These are phyloP conservation scores for Rhyzopertha dominica DNA, from an alignment of 1,140 invertebrate species.

Conservation along the genomic window DNA sequence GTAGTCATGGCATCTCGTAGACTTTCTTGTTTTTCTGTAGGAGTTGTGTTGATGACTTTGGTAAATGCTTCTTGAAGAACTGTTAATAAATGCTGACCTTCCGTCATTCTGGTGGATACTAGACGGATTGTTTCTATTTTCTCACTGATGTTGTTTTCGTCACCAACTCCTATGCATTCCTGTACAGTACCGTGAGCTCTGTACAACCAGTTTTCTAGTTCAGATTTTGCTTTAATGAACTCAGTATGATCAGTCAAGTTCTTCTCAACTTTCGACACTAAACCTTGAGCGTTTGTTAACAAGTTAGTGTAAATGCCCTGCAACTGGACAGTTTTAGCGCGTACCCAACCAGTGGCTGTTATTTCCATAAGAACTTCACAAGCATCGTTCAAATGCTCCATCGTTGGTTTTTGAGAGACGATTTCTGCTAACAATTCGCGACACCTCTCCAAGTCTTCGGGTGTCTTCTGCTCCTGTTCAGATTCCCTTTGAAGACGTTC, in stretches of 20 bases:
- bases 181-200: constrained; percentile 72
- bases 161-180: constrained; percentile 75
- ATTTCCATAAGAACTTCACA: constrained; percentile 83
- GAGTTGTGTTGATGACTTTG: constrained; percentile 75
- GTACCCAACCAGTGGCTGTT: constrained; percentile 72
- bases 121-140: constrained; percentile 75
- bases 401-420: constrained; percentile 64
- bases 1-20: constrained; percentile 68
- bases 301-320: constrained; percentile 75
- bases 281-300: constrained; percentile 68
- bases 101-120: constrained; percentile 69
- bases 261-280: constrained; percentile 80
- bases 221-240: constrained; percentile 77
- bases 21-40: constrained; percentile 72
- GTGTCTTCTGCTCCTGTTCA: constrained; percentile 72
- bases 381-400: constrained; percentile 80
- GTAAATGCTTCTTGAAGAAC: constrained; percentile 77
- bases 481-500: constrained; percentile 60
- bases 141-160: constrained; percentile 70
- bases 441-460: constrained; percentile 72
- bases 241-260: constrained; percentile 84
- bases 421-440: constrained; percentile 72
- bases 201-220: constrained; percentile 75
- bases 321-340: constrained; percentile 78
- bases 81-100: constrained; percentile 80